Conservation (phyloP, 2,797 vertebrate species). For the Mastacembelus armatus region DNA sequence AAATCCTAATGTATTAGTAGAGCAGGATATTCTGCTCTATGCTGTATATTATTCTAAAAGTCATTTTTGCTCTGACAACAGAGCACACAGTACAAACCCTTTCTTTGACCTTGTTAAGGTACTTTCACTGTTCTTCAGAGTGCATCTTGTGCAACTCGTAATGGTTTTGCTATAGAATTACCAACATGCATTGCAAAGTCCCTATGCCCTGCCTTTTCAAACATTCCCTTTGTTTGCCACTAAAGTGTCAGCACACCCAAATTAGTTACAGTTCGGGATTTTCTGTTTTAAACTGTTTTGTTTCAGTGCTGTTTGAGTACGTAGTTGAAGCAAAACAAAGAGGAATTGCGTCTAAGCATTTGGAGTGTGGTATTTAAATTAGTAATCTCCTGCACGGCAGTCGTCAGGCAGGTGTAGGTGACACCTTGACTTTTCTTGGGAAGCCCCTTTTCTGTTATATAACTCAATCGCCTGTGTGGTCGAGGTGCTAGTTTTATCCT, state of each 20-base stretch:
- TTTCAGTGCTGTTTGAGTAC: neutral
- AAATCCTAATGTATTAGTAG: conserved; percentile 5
- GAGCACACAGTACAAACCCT: too few relatives aligned
- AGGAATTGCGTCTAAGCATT: neutral
- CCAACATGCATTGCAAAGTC: neutral
- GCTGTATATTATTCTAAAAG: too few relatives aligned
- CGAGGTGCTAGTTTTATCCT: conserved; percentile 79
- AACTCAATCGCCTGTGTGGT: conserved; percentile 78
- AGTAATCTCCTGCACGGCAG: conserved; percentile 50
- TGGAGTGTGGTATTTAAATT: conserved; percentile 24
- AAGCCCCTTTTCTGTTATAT: conserved; percentile 75
- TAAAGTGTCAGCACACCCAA: neutral
- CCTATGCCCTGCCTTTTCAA: too few relatives aligned
- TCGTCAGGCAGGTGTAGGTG: conserved; percentile 48
- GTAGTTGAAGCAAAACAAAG: neutral
- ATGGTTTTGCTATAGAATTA: neutral
- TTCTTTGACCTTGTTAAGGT: too few relatives aligned
- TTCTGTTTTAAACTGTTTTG: neutral
- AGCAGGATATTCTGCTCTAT: neutral
- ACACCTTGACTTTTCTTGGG: conserved; percentile 79
- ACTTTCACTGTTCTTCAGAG: too few relatives aligned
- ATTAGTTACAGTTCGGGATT: neutral
- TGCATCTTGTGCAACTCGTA: neutral
- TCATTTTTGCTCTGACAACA: too few relatives aligned
- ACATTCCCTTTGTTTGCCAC: neutral